Evolutionary conservation across 2,888 invertebrate genomes (phyloP), one percentile per base, ranked within the genome.

Genomic region (Philopedon plagiatum): DNA sequence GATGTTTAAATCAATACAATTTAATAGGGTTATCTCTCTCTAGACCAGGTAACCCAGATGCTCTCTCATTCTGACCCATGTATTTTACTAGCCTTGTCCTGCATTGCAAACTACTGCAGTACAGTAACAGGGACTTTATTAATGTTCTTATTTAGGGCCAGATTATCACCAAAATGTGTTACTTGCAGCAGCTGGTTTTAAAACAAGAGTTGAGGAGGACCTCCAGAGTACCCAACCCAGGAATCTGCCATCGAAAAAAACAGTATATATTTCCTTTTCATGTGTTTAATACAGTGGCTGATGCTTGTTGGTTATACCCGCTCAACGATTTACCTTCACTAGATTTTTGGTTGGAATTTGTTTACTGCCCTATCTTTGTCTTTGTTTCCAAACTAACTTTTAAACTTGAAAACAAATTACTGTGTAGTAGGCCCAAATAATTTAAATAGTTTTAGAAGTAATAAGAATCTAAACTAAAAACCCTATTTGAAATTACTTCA

Each of bases 181-280:
- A 85, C 82, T 85, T 85, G 80, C 85, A 85, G 86, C 83, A 78
- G 80, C 83, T 81, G 83, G 81, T 82, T 80, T 82, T 82, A 81
- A 80, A 80, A 77, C 81, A 77, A 77, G 80, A 76, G 77, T 78
- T 78, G 80, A 80, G 81, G 82, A 80, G 82, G 82, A 82, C 78
- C 78, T 76, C 79, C 77, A 77, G 79, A 71, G 76, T 65, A 62
- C 37, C 63, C 79, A 78, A 76, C 77, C 78, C 78, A 75, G 81
- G 81, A 80, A 76, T 76, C 74, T 78, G 80, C 81, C 80, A 74
- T 80, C 84, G 78, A 81, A 79, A 81, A 37, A 85, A 85, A 86
- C 85, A 86, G 86, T 86, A 86, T 85, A 82, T 86, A 86, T 86
- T 85, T 84, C 84, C n/a, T 85, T 85, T 86, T 85, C 85, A 86